phyloP scores from a whole-genome alignment of 2,888 invertebrate genomes.

The Rosalia funebris region DNA sequence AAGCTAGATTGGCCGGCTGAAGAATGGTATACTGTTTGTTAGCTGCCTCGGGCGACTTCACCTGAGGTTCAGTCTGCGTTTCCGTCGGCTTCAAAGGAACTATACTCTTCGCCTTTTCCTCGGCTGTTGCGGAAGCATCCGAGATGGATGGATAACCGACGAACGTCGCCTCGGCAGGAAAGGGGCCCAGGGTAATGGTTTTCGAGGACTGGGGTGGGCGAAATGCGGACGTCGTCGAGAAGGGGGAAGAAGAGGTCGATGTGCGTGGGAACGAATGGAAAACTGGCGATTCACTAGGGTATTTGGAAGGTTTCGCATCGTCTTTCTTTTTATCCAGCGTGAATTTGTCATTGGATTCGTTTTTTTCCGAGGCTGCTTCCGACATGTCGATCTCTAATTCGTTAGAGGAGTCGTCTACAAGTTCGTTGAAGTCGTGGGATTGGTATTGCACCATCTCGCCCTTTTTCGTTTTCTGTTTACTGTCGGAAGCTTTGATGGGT shows the following conservation, averaged over 20 bases:
- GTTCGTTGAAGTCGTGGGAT: constrained; percentile 79
- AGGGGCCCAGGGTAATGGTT: constrained; percentile 67
- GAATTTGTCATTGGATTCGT: constrained; percentile 69
- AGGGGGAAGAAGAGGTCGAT: constrained; percentile 59
- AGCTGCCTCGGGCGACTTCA: constrained; percentile 63
- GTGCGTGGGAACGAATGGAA: constrained; percentile 58
- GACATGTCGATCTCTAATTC: constrained; percentile 84
- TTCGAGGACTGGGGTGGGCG: constrained; percentile 70
- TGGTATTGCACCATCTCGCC: constrained; percentile 66
- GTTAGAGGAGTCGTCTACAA: constrained; percentile 81
- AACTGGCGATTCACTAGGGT: constrained; percentile 64
- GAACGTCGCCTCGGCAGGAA: constrained; percentile 78
- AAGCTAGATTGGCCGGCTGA: constrained; percentile 84
- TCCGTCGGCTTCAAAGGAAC: constrained; percentile 63
- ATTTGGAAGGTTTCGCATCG: constrained; percentile 44
- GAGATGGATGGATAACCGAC: constrained; percentile 73
- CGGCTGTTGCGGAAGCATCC: constrained; percentile 57
- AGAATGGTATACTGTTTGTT: constrained; percentile 88
- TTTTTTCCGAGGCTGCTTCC: constrained; percentile 74
- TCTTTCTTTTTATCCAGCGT: constrained; percentile 65
- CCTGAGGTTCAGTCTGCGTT: constrained; percentile 50
- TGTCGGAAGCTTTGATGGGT: constrained; percentile 38
- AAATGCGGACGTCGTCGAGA: constrained; percentile 82
- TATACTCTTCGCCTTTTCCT: constrained; percentile 64
- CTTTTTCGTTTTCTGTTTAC: constrained; percentile 40